phyloP scores from a whole-genome alignment of 2,113 vertebrate species.

The Dipodomys merriami region DNA sequence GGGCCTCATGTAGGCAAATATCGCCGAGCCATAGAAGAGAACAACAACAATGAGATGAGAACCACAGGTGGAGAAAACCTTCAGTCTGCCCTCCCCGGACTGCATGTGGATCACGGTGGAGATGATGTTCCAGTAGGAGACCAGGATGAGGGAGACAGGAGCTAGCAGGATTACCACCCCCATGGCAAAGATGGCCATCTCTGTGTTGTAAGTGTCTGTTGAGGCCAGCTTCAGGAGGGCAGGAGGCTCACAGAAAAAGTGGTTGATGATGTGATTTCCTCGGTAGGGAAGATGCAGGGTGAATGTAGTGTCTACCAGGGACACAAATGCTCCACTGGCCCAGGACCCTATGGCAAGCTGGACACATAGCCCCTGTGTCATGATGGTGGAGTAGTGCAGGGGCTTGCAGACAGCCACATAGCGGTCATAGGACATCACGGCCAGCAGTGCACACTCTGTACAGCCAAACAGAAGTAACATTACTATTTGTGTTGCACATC shows the following conservation, averaged over 20 bases:
- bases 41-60: slow-evolving; percentile 67
- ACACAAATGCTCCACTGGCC: slow-evolving; percentile 66
- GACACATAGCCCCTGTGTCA: slow-evolving; percentile 61
- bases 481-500: slow-evolving; percentile 69
- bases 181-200: slow-evolving; percentile 76
- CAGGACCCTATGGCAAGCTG: slow-evolving; percentile 64
- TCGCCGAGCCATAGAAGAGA: slow-evolving; percentile 74
- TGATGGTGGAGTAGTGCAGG: slow-evolving; percentile 74
- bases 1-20: slow-evolving; percentile 80
- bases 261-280: slow-evolving; percentile 73
- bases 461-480: slow-evolving; percentile 67
- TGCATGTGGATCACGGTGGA: slow-evolving; percentile 62
- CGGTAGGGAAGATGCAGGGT: slow-evolving; percentile 65
- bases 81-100: slow-evolving; percentile 58
- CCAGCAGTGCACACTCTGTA: slow-evolving; percentile 72
- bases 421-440: slow-evolving; percentile 77
- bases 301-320: slow-evolving; percentile 69
- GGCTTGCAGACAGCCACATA: slow-evolving; percentile 80
- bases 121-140: slow-evolving; percentile 72
- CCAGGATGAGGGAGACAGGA: slow-evolving; percentile 71
- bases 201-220: slow-evolving; percentile 65
- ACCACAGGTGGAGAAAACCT: slow-evolving; percentile 69
- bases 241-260: slow-evolving; percentile 81
- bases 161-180: slow-evolving; percentile 67
- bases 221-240: slow-evolving; percentile 77